Evolutionary conservation across 2,113 vertebrate genomes (phyloP).

Genomic region (Climacteris rufus): DNA sequence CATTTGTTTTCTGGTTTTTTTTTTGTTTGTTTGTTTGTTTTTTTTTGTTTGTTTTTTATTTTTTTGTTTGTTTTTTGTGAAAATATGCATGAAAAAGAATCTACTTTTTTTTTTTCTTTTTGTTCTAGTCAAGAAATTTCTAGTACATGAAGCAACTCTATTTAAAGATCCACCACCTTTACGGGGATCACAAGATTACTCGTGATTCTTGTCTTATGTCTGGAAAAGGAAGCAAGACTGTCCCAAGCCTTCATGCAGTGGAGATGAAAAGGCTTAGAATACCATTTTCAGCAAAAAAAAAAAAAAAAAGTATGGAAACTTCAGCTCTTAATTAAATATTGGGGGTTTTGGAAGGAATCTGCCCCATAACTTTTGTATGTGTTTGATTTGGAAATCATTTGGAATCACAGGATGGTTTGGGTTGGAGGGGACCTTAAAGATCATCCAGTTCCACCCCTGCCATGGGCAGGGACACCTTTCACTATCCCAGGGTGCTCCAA

Average conservation of each 20-base stretch:
- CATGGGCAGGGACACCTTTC: background rate
- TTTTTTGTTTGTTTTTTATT: too few species aligned
- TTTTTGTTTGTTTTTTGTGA: background rate
- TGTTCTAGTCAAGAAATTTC: background rate
- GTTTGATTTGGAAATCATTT: background rate
- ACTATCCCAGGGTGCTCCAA: background rate
- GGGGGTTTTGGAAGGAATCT: background rate
- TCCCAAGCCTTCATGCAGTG: background rate
- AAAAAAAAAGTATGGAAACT: background rate
- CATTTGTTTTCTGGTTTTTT: background rate
- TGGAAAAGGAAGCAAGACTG: background rate
- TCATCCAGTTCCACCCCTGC: background rate
- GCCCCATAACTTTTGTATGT: background rate
- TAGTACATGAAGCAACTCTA: background rate
- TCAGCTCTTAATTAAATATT: background rate
- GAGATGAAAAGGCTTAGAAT: background rate
- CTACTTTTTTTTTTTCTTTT: background rate
- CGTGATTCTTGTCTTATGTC: background rate
- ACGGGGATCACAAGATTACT: background rate
- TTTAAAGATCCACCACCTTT: constrained; percentile 25
- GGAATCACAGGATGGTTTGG: background rate
- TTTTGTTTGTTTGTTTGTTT: too few species aligned
- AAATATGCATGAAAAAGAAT: background rate
- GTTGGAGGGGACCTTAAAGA: background rate
- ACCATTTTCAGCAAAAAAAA: background rate